phyloP scores from a whole-genome alignment of 30 jellyfish, hydroid and myxozoan species.

The Cassiopea andromeda region DNA sequence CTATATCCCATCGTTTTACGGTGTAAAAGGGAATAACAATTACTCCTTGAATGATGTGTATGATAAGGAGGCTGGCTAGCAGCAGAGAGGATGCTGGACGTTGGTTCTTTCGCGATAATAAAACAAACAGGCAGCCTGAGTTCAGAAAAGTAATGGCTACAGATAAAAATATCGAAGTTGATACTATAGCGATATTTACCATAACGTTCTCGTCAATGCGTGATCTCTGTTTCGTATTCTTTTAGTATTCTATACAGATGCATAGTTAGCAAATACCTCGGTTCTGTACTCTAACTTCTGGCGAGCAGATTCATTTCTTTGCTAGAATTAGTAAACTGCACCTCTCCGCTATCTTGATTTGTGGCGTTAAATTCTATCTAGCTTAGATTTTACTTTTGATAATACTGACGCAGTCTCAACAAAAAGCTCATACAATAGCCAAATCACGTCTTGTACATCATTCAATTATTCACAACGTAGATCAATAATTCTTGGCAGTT shows the following conservation, averaged over 20 bases:
- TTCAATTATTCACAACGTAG: too few species aligned
- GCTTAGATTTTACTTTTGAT: too few species aligned
- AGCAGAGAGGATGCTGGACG: conserved; percentile 64
- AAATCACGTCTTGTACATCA: too few species aligned
- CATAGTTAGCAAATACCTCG: background rate
- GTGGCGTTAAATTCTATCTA: too few species aligned
- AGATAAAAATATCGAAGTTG: conserved; percentile 25
- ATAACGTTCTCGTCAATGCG: background rate
- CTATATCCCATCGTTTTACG: conserved; percentile 58
- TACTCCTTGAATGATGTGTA: conserved; percentile 89
- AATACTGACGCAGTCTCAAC: too few species aligned
- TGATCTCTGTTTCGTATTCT: background rate
- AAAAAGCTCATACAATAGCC: too few species aligned
- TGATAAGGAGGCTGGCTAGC: conserved; percentile 67
- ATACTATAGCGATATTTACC: conserved; percentile 44
- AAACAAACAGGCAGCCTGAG: conserved; percentile 41
- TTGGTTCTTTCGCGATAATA: background rate
- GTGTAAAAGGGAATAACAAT: conserved; percentile 88
- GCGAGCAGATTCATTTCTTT: too few species aligned
- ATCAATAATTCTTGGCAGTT: too few species aligned
- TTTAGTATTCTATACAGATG: background rate
- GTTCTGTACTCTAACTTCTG: too few species aligned
- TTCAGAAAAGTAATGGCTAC: conserved; percentile 40
- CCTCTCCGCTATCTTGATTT: too few species aligned
- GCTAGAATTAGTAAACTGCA: too few species aligned